These are phyloP conservation scores for Trichosurus vulpecula DNA, from an alignment of 2,797 vertebrate genomes.

Conservation along the genomic window DNA sequence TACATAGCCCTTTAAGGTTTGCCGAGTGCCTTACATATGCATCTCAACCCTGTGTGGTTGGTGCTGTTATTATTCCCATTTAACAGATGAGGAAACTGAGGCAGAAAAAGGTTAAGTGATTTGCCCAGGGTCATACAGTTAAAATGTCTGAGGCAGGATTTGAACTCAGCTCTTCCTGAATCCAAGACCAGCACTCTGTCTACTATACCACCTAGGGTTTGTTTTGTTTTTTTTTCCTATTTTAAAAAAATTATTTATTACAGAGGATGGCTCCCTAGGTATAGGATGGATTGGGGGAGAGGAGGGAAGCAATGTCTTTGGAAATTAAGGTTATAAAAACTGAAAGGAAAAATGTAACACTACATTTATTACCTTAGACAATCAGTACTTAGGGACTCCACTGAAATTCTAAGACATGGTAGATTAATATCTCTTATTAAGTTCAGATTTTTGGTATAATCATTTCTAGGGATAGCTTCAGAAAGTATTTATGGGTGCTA, in stretches of 20 bases:
- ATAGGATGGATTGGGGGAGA: background rate
- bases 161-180: background rate
- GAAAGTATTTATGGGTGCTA: conserved; percentile 58
- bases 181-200: background rate
- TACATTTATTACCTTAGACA: background rate
- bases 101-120: background rate
- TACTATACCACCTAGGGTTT: background rate
- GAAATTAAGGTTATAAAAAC: background rate
- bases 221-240: no score
- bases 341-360: background rate
- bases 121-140: background rate
- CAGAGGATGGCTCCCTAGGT: background rate
- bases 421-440: conserved; percentile 36
- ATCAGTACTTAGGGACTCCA: background rate
- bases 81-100: background rate
- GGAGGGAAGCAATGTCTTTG: background rate
- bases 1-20: background rate
- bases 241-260: background rate
- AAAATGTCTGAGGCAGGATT: background rate
- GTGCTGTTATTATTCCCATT: background rate
- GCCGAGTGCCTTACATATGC: background rate
- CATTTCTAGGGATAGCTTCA: conserved; percentile 40
- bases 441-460: background rate
- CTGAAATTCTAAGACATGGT: conserved; percentile 27
- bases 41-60: background rate